Evolutionary conservation across 2,888 invertebrate species (phyloP).

Genomic region (Drosophila imparisetae): DNA sequence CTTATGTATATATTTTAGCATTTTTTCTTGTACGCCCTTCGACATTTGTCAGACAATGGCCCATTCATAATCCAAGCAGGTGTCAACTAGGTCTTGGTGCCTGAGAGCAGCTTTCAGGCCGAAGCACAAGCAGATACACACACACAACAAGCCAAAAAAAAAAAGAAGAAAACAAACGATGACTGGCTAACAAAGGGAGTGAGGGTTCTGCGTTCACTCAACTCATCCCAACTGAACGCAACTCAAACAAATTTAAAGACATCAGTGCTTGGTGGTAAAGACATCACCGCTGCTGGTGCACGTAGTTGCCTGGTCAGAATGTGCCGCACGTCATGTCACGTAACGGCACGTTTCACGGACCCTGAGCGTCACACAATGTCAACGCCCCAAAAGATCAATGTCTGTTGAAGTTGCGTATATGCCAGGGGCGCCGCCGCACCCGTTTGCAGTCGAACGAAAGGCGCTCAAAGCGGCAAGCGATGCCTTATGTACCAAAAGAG

Average conservation of each 20-base stretch:
- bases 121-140: constrained; percentile 4
- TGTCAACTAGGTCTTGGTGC: constrained; percentile 11
- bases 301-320: constrained; percentile 28
- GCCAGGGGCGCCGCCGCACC: constrained; percentile 36
- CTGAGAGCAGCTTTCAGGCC: background rate
- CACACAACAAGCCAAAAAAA: background rate
- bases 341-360: constrained; percentile 41
- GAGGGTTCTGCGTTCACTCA: background rate
- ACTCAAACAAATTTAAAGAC: constrained; percentile 8
- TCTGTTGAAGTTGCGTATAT: constrained; percentile 59
- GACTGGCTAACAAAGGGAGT: constrained; percentile 3
- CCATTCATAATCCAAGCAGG: constrained; percentile 15
- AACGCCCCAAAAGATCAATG: constrained; percentile 70
- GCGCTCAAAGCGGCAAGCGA: background rate
- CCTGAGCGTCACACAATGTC: constrained; percentile 55
- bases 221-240: background rate
- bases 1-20: background rate
- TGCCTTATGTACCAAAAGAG: background rate
- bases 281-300: constrained; percentile 10
- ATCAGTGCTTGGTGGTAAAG: background rate
- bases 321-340: constrained; percentile 63
- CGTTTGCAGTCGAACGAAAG: constrained; percentile 12
- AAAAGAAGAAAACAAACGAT: background rate
- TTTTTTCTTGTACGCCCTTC: constrained; percentile 8
- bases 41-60: constrained; percentile 15